phyloP scores from a whole-genome alignment of 2,113 vertebrate species.

The Serinus canaria region DNA sequence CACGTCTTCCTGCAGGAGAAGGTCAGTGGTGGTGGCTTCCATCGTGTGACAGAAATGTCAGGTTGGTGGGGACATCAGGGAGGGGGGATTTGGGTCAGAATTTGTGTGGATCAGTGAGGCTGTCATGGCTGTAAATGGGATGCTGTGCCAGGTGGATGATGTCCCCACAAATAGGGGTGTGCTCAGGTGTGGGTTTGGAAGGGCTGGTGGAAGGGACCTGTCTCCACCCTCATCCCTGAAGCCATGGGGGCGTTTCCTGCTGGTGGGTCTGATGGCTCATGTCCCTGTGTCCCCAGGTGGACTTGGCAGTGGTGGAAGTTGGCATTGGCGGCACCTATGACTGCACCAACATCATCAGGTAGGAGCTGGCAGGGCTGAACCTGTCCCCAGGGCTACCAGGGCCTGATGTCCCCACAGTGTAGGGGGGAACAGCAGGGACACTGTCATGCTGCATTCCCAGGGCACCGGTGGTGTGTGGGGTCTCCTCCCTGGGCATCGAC shows the following conservation, averaged over 20 bases:
- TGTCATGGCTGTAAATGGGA: background rate
- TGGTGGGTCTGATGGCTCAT: background rate
- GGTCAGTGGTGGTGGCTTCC: conserved; percentile 64
- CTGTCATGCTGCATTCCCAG: conserved; percentile 48
- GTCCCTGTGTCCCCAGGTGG: conserved; percentile 69
- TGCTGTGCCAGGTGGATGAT: background rate
- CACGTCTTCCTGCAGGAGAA: conserved; percentile 94
- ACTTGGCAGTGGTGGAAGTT: conserved; percentile 90
- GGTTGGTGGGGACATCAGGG: background rate
- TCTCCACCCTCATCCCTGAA: background rate
- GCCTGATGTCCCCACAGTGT: background rate
- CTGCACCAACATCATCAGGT: conserved; percentile 96
- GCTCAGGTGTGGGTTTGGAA: background rate
- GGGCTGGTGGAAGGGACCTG: background rate
- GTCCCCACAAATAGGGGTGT: rapidly evolving
- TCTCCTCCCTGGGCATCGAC: conserved; percentile 90
- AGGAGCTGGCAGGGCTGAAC: background rate
- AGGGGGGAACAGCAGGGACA: background rate
- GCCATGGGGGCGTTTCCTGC: background rate
- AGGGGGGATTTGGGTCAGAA: background rate
- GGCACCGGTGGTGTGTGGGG: conserved; percentile 88
- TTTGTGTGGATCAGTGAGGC: background rate
- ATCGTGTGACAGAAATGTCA: background rate
- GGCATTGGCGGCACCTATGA: conserved; percentile 95
- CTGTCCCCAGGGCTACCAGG: background rate